Percentiles rank a stretch among this genome's conserved stretches.
phyloP scores from a whole-genome alignment of 2,797 vertebrate genomes.

The Siniperca scherzeri region DNA sequence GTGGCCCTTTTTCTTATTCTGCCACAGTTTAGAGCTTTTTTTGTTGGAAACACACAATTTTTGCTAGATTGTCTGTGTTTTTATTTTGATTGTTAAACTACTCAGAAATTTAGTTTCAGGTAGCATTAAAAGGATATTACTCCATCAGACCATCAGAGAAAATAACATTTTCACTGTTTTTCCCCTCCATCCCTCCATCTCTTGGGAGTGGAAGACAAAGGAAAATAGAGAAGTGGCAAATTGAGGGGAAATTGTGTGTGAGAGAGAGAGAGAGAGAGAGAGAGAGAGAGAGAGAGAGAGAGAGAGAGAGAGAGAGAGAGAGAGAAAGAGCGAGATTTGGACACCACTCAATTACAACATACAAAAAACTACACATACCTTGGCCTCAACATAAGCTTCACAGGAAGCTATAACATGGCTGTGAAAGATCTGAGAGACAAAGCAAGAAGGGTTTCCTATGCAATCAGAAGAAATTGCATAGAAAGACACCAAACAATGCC shows the following conservation, averaged over 20 bases:
- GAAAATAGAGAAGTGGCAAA: constrained; percentile 72
- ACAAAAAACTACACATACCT: too few relatives aligned
- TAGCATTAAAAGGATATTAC: constrained; percentile 29
- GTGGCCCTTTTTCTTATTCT: background rate
- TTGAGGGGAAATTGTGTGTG: constrained; percentile 68
- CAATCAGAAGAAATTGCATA: too few relatives aligned
- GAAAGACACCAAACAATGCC: too few relatives aligned
- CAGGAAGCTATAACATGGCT: too few relatives aligned
- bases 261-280: constrained; percentile 9
- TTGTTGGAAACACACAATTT: background rate
- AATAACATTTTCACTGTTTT: constrained; percentile 42
- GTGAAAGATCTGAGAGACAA: too few relatives aligned
- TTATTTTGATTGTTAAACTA: constrained; percentile 11
- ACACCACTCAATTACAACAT: too few relatives aligned
- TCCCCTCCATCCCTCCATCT: constrained; percentile 47
- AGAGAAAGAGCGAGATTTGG: background rate
- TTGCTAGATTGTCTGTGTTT: constrained; percentile 13
- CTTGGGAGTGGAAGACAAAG: constrained; percentile 74
- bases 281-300: background rate
- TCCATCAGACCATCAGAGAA: constrained; percentile 43
- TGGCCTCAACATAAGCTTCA: too few relatives aligned
- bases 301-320: too few relatives aligned
- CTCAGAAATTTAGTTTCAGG: constrained; percentile 28
- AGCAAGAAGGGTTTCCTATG: too few relatives aligned
- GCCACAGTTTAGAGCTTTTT: constrained; percentile 13